Conservation (phyloP, 2,113 vertebrate species). For the Nycticryphes semicollaris region DNA sequence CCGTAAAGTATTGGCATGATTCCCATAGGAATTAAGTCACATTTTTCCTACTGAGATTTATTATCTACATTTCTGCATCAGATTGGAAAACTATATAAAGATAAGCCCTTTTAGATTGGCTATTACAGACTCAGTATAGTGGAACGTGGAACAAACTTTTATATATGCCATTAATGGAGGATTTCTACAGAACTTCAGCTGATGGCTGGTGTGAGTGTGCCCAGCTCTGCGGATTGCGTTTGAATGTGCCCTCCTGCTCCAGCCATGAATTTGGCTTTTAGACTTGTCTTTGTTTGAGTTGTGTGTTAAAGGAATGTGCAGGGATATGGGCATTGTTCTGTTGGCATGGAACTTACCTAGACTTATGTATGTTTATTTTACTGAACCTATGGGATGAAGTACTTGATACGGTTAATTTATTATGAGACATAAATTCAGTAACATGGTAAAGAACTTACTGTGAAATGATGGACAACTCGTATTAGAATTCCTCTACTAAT, state of each 20-base stretch:
- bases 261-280: neutral
- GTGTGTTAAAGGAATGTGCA: neutral
- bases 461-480: conserved; percentile 46
- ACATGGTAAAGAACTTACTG: conserved; percentile 53
- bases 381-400: conserved; percentile 24
- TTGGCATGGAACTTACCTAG: neutral
- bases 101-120: conserved; percentile 24
- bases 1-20: neutral
- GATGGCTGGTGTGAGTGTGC: fast-evolving
- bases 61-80: neutral
- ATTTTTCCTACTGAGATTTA: neutral
- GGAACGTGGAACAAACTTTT: neutral
- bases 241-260: neutral
- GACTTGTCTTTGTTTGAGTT: neutral
- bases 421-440: conserved; percentile 41
- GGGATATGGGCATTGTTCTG: conserved; percentile 14
- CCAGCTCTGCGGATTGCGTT: neutral
- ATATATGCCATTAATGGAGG: neutral
- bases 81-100: neutral
- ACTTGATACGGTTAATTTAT: conserved; percentile 49
- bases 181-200: neutral
- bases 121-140: neutral
- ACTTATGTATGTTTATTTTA: conserved; percentile 34
- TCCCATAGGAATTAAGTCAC: neutral
- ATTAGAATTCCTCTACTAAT: conserved; percentile 57